A percentile compares a stretch with the other conserved stretches of the same genome.
phyloP scores from a whole-genome alignment of 2,113 vertebrate genomes.

The Amphiprion percula region DNA sequence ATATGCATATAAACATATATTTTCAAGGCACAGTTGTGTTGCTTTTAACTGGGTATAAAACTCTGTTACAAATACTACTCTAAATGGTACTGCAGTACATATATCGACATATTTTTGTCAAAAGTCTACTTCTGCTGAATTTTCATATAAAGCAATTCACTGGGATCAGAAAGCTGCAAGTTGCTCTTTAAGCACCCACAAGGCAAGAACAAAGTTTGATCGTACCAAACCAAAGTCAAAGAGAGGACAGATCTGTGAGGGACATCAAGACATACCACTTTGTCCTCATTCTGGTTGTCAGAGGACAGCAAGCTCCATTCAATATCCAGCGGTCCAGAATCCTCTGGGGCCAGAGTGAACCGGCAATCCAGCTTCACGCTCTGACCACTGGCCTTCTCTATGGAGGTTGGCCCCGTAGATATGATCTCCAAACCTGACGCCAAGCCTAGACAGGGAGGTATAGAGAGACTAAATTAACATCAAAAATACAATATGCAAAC shows the following conservation, averaged over 20 bases:
- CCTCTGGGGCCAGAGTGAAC: slow-evolving; percentile 74
- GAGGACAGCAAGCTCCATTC: slow-evolving; percentile 85
- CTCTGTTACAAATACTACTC: too few species aligned
- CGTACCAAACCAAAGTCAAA: not conserved
- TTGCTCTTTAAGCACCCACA: not conserved
- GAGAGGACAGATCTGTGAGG: not conserved
- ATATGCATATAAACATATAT: too few species aligned
- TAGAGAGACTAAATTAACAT: slow-evolving; percentile 1
- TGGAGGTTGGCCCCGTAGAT: slow-evolving; percentile 46
- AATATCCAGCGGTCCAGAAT: slow-evolving; percentile 84
- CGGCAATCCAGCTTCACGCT: slow-evolving; percentile 82
- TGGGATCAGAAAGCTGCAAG: too few species aligned
- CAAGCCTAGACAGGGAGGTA: slow-evolving; percentile 60
- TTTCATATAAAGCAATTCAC: too few species aligned
- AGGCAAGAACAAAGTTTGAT: slow-evolving; percentile 1
- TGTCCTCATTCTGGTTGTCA: slow-evolving; percentile 85
- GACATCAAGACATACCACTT: slow-evolving; percentile 79
- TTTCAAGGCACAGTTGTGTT: too few species aligned
- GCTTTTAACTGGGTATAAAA: too few species aligned
- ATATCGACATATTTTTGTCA: too few species aligned
- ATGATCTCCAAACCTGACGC: slow-evolving; percentile 79
- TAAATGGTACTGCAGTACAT: too few species aligned
- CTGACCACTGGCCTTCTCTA: slow-evolving; percentile 84
- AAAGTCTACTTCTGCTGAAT: too few species aligned
- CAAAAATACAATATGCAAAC: not conserved